phyloP scores from a whole-genome alignment of 2,797 vertebrate genomes.

The Cacajao melanocephalus region DNA sequence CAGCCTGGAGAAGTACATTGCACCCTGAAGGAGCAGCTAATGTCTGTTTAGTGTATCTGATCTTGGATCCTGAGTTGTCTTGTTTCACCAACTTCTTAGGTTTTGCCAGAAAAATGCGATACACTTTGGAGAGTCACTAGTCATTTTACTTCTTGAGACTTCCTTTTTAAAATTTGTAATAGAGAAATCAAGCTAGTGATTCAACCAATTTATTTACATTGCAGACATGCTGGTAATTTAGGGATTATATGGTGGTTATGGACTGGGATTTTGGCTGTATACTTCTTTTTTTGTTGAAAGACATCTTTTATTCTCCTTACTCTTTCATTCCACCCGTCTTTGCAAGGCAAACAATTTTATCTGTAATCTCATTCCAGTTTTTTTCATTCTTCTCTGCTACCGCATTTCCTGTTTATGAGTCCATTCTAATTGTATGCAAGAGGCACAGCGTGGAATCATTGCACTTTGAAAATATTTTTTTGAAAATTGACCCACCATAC shows the following conservation, averaged over 20 bases:
- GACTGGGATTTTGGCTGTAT: background rate
- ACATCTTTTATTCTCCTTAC: background rate
- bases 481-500: slow-evolving; percentile 2
- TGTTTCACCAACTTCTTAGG: background rate
- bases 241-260: background rate
- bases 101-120: background rate
- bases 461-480: slow-evolving; percentile 33
- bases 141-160: slow-evolving; percentile 1
- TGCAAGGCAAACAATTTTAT: background rate
- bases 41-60: background rate
- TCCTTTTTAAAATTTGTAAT: background rate
- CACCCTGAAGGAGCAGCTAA: background rate
- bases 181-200: background rate
- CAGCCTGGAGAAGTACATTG: background rate
- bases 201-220: background rate
- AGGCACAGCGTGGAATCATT: background rate
- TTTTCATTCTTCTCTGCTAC: background rate
- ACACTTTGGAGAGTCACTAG: background rate
- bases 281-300: background rate
- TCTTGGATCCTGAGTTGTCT: background rate
- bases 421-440: background rate
- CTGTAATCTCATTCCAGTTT: background rate
- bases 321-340: background rate
- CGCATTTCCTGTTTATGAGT: background rate
- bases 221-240: background rate